Conservation (phyloP, 2,113 vertebrate species). For the Pica pica region DNA sequence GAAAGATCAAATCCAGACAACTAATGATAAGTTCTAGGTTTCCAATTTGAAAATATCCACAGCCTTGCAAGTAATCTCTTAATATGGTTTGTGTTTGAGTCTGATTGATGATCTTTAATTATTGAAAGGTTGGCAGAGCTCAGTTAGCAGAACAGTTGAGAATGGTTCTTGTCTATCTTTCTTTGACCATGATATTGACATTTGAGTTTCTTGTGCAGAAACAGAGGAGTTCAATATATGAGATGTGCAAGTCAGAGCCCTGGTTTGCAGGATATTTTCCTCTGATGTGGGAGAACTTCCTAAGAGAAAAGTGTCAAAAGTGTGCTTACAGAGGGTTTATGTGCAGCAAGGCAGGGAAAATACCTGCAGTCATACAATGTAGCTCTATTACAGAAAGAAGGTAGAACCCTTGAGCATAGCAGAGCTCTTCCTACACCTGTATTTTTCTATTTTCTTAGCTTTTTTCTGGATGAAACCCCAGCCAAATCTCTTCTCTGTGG, state of each 20-base stretch:
- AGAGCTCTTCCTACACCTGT: background rate
- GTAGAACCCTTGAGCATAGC: background rate
- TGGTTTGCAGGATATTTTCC: background rate
- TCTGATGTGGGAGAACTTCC: background rate
- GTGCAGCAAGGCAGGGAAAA: background rate
- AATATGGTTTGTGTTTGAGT: background rate
- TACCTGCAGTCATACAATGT: rapidly evolving
- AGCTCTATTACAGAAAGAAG: background rate
- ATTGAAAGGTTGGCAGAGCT: background rate
- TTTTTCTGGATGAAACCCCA: background rate
- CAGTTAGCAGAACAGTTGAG: background rate
- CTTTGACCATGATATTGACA: background rate
- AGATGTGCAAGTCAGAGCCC: background rate
- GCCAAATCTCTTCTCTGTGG: background rate
- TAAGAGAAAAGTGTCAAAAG: background rate
- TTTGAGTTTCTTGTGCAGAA: background rate
- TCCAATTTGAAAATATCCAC: background rate
- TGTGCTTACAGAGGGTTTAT: background rate
- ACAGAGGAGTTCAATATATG: background rate
- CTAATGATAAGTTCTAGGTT: background rate
- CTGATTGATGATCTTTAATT: background rate
- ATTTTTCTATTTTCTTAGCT: background rate
- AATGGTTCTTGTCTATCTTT: background rate
- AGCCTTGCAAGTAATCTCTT: background rate
- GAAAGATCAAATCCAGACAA: background rate